Percentiles rank a stretch among this genome's conserved stretches.
phyloP scores from a whole-genome alignment of 2,888 invertebrate genomes.

The Unio pictorum region DNA sequence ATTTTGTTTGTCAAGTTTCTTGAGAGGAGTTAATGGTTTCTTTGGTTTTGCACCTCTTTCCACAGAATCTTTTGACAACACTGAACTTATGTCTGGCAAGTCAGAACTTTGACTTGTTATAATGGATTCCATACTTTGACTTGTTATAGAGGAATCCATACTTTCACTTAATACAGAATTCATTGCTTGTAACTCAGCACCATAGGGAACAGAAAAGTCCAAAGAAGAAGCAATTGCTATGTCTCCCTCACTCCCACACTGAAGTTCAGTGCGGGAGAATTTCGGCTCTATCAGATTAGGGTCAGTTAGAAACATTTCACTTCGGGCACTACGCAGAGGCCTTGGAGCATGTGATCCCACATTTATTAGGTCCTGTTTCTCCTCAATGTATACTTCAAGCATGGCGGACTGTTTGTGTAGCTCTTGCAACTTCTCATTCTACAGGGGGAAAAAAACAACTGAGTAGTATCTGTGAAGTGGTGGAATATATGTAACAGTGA shows the following conservation, averaged over 20 bases:
- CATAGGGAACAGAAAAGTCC: slow-evolving; percentile 13
- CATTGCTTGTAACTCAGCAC: not conserved
- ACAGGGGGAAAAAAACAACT: slow-evolving; percentile 4
- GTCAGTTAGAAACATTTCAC: slow-evolving; percentile 42
- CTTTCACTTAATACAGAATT: not conserved
- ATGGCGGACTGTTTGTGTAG: slow-evolving; percentile 49
- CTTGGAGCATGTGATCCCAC: slow-evolving; percentile 45
- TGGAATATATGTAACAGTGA: too few relatives aligned
- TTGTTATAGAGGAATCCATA: slow-evolving; percentile 9
- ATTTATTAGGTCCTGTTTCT: slow-evolving; percentile 53
- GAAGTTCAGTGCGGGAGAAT: too few relatives aligned
- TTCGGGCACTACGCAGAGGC: slow-evolving; percentile 49
- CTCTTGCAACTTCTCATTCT: slow-evolving; percentile 39
- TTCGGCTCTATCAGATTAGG: slow-evolving; percentile 10
- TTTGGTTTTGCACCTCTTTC: slow-evolving; percentile 5
- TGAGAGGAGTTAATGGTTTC: not conserved
- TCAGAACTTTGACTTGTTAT: too few relatives aligned
- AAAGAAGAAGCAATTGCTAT: slow-evolving; percentile 18
- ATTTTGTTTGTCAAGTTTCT: slow-evolving; percentile 5
- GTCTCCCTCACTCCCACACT: slow-evolving; percentile 26
- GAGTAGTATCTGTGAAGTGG: not conserved
- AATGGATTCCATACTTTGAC: too few relatives aligned
- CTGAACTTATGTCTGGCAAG: too few relatives aligned
- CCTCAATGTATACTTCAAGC: slow-evolving; percentile 57
- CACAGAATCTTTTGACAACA: not conserved